Evolutionary conservation across 1,140 invertebrate genomes (phyloP).

Genomic region (Cataglyphis hispanica): DNA sequence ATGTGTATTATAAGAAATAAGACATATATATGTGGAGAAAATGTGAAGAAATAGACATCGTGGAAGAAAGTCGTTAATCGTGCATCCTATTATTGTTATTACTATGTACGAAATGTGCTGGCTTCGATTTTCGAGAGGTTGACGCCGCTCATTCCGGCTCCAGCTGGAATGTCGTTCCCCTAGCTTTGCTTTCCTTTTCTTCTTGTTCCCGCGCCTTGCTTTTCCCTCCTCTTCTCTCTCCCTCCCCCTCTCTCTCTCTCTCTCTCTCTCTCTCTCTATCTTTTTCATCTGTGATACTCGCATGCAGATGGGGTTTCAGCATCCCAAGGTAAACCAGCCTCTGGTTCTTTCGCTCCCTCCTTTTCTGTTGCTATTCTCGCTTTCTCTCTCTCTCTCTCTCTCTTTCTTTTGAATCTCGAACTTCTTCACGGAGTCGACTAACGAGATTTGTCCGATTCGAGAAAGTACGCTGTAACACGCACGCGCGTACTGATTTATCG

Average conservation of each 20-base stretch:
- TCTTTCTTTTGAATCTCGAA: constrained; percentile 74
- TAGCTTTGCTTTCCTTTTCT: constrained; percentile 75
- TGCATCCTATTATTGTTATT: constrained; percentile 43
- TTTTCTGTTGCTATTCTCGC: not conserved
- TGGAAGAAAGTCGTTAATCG: not conserved
- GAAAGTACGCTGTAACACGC: constrained; percentile 47
- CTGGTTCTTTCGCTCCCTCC: constrained; percentile 42
- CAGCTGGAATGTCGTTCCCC: constrained; percentile 77
- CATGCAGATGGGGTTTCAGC: constrained; percentile 83
- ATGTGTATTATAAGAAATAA: not conserved
- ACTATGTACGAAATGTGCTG: constrained; percentile 44
- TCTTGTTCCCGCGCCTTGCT: constrained; percentile 48
- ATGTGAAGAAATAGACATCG: not conserved
- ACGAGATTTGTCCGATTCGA: constrained; percentile 80
- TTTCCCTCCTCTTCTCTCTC: constrained; percentile 8
- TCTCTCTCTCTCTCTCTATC: constrained; percentile 34
- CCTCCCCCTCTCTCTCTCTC: constrained; percentile 28
- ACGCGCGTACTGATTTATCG: constrained; percentile 71
- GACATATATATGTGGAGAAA: not conserved
- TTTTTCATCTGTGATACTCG: constrained; percentile 62
- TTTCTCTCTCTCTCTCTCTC: not conserved
- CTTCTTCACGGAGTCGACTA: constrained; percentile 82
- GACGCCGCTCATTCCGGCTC: constrained; percentile 70
- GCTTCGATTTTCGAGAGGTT: constrained; percentile 72
- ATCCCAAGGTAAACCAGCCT: constrained; percentile 85